Base-by-base conservation (phyloP, 2,888 invertebrate species). In the Myopa testacea region DNA sequence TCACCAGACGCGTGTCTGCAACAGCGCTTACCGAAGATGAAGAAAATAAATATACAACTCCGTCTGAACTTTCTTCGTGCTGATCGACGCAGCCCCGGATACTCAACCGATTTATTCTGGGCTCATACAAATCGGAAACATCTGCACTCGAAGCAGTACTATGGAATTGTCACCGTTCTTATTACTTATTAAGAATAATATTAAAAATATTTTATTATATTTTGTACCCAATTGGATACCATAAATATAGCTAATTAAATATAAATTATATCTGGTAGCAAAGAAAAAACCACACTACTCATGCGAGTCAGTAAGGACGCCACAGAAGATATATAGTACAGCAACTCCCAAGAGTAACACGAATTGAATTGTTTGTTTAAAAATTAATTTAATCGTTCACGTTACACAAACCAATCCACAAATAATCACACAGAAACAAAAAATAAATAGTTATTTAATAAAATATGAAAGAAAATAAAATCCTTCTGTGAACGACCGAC, bases 401-500 rank as follows among this genome's bases (percentile, higher is more conserved):
- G 38, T 62, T 62, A 40, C 2, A 26, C 26, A 63, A 63, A 16
- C 14, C 19, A 62, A 26, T 19, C 7, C 26, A 73, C 62, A 50
- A 72, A 73, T 34, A 50, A 50, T 45, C 19, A 19, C 34, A 73
- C 34, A 63, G 19, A 62, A 73, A 50, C 8, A 14, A n/a, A 72
- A 50, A 62, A 26, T 16, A 73, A 63, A 19, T 73, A 8, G 19
- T 12, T 73, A 62, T 63, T 72, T 73, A 70, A 55, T 63, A 73
- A 63, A 40, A 73, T 73, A 40, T 73, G 12, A 73, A 73, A 73
- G 38, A 73, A 73, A 63, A 62, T 45, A 62, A 73, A 73, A 71
- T 16, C 37, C 37, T 34, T 62, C 34, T 14, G 19, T 70, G 34
- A 63, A 8, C 10, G 37, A 7, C 40, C 14, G 37, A n/a, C 60